Evolutionary conservation across 2,888 invertebrate genomes (phyloP).

Genomic region (Pseudococcus jackbeardsleyi): DNA sequence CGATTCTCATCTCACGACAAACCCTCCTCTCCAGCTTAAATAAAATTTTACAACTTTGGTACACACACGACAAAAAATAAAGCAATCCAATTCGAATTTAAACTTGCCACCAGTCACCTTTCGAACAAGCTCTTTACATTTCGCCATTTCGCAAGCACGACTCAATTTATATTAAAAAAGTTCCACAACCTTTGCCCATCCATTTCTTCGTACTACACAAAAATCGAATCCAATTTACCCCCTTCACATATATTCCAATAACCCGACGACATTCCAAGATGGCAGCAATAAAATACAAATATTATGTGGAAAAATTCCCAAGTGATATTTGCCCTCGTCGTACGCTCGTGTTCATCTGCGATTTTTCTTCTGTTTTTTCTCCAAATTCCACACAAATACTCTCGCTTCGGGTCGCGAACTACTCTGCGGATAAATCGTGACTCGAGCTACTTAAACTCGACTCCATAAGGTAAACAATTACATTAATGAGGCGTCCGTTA

Average conservation of each 20-base stretch:
- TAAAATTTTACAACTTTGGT: too few species aligned
- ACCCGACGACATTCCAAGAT: background rate
- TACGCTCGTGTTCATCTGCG: background rate
- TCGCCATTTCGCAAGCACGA: too few species aligned
- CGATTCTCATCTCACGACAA: too few species aligned
- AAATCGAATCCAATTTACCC: background rate
- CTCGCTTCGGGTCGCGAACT: background rate
- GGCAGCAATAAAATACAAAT: background rate
- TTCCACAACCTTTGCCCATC: too few species aligned
- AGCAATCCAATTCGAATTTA: too few species aligned
- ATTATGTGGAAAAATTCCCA: constrained; percentile 22
- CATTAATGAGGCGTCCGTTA: constrained; percentile 12
- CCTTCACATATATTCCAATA: background rate
- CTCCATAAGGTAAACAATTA: constrained; percentile 9
- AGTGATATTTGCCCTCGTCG: background rate
- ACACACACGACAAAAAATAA: too few species aligned
- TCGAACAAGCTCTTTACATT: too few species aligned
- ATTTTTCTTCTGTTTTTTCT: background rate
- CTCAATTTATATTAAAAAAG: too few species aligned
- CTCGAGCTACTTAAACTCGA: background rate
- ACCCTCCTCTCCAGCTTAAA: too few species aligned
- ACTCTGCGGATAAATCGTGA: background rate
- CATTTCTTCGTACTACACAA: background rate
- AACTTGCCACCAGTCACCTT: too few species aligned
- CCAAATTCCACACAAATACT: background rate